Evolutionary conservation across 2,888 invertebrate species (phyloP), one percentile per base, ranked within the genome.

Genomic region (Eupithecia dodoneata): DNA sequence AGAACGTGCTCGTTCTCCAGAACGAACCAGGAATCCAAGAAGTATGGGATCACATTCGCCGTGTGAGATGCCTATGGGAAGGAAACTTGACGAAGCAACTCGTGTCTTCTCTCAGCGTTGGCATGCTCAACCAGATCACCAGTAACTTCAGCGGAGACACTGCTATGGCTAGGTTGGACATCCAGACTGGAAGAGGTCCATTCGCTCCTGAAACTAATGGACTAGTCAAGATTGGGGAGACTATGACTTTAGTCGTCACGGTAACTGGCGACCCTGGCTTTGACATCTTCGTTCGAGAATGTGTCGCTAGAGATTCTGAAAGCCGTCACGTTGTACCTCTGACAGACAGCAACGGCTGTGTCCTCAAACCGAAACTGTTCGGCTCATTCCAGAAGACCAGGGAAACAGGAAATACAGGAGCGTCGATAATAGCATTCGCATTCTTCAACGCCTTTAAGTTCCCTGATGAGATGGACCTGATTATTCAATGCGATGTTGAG

Each of bases 141-240:
- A 97, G 98, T 76, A 97, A 97, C 73, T 98, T 98, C 90, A 97
- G 97, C 82, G 98, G 98, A n/a, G 98, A 98, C 82, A 97, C 97
- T 0, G 97, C 97, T 0, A 97, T 97, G 91, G 97, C 97, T 7
- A 96, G 96, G 80, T 92, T 98, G 72, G 98, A 98, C 82, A 97
- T 98, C 75, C 97, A 97, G 90, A 92, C 96, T 52, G 98, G 98
- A 6, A 96, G 96, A 86, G 98, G 98, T 76, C 97, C 98, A 30
- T 97, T 97, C 84, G 97, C 97, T 1, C 96, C 96, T 4, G 96
- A 97, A 74, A 97, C 97, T 0, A 96, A 96, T 81, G 97, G 97
- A 0, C 93, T 98, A 59, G 97, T 98, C 9, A 97, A 97, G 90
- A 98, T 98, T 81, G 98, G 98, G 74, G 97, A 98, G 89, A 96